Percentiles rank a stretch among this genome's conserved stretches.
Conservation (phyloP, 2,888 invertebrate genomes). For the Mythimna pallens region DNA sequence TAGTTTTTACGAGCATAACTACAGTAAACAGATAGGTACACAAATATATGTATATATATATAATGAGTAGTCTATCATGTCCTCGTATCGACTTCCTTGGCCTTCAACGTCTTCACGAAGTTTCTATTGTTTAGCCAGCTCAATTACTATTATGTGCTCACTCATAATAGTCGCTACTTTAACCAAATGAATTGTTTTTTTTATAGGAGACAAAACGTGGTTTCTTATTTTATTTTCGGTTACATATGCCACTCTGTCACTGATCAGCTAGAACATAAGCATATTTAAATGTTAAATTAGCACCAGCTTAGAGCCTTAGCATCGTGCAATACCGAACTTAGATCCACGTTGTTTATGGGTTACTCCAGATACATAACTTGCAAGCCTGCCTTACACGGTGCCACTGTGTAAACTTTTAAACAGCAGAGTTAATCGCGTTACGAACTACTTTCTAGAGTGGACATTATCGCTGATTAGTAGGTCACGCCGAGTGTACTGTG, state of each 20-base stretch:
- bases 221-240: no score
- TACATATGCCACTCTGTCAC: no score
- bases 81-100: constrained; percentile 16
- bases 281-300: background rate
- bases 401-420: background rate
- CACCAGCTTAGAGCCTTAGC: background rate
- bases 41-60: no score
- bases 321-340: constrained; percentile 5
- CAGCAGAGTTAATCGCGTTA: constrained; percentile 9
- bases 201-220: background rate
- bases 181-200: background rate
- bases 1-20: background rate
- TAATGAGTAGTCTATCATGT: constrained; percentile 1
- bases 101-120: constrained; percentile 19
- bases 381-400: background rate
- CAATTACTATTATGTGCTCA: constrained; percentile 18
- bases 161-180: constrained; percentile 10
- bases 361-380: background rate
- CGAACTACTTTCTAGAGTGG: constrained; percentile 1
- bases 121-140: constrained; percentile 26
- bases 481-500: constrained; percentile 2
- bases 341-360: background rate
- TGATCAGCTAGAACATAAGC: no score
- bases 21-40: background rate
- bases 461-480: constrained; percentile 33